Conservation (phyloP, 2,888 invertebrate genomes). For the Conus canariensis region DNA sequence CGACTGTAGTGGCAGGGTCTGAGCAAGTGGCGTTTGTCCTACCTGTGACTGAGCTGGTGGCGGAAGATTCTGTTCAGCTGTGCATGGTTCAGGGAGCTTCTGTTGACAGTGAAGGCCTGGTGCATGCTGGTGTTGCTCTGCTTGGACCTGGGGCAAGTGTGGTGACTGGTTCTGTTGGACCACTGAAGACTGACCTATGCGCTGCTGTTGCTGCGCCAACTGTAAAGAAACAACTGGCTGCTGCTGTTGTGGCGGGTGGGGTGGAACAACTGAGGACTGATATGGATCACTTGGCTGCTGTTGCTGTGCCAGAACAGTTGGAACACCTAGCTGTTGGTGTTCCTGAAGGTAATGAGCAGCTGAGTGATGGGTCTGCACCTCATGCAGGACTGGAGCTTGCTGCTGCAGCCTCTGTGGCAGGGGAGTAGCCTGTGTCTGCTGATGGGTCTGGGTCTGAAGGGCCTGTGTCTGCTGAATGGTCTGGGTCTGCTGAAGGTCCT, state of each 20-base stretch:
- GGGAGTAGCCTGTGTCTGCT: neutral
- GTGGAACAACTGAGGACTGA: slow-evolving; percentile 10
- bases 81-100: neutral
- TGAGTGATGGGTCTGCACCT: neutral
- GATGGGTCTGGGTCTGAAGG: neutral
- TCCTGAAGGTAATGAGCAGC: neutral
- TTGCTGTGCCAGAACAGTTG: neutral
- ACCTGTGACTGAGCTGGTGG: neutral
- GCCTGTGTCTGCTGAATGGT: too few relatives aligned
- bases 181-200: neutral
- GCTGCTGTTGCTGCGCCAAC: slow-evolving; percentile 2
- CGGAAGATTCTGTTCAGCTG: neutral
- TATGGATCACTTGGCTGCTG: neutral
- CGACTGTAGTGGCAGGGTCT: neutral
- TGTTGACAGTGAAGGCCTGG: neutral
- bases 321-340: slow-evolving; percentile 1
- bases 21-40: neutral
- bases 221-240: slow-evolving; percentile 37
- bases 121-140: slow-evolving; percentile 36
- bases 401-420: neutral
- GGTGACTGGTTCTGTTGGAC: neutral
- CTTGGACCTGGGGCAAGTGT: neutral
- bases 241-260: slow-evolving; percentile 47
- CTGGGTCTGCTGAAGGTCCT: too few relatives aligned
- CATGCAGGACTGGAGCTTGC: neutral